Percentiles rank a stretch among this genome's conserved stretches.
Evolutionary conservation across 1,140 invertebrate species (phyloP).

Genomic region (Drosophila navojoa): DNA sequence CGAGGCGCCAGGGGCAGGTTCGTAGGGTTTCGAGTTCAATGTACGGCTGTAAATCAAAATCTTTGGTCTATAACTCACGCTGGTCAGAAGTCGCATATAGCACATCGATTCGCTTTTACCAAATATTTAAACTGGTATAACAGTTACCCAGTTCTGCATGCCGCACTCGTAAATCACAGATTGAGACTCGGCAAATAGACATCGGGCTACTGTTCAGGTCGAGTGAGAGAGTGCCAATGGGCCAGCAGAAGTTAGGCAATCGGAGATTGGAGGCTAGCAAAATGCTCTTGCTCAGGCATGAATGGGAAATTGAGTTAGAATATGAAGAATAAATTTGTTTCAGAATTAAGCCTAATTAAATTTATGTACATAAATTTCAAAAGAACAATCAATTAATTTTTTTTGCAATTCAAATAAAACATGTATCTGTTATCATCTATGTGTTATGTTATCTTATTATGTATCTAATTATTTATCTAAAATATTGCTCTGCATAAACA

Average conservation of each 20-base stretch:
- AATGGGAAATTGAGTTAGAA: not conserved
- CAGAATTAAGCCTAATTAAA: no score
- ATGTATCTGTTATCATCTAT: no score
- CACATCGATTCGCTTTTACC: constrained; percentile 62
- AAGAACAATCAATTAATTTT: no score
- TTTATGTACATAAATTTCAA: no score
- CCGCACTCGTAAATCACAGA: constrained; percentile 67
- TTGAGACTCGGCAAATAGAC: constrained; percentile 19
- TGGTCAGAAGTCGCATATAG: constrained; percentile 38
- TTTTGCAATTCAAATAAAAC: no score
- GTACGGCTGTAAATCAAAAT: constrained; percentile 65
- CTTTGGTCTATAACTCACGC: constrained; percentile 66
- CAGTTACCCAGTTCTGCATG: constrained; percentile 72
- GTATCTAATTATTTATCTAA: no score
- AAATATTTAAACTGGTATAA: constrained; percentile 65
- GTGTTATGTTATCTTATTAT: no score
- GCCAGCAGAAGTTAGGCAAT: not conserved
- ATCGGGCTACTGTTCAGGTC: not conserved
- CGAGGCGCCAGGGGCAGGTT: constrained; percentile 14
- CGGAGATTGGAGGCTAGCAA: constrained; percentile 3
- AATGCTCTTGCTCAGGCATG: constrained; percentile 2
- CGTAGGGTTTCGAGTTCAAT: constrained; percentile 40
- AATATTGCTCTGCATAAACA: no score
- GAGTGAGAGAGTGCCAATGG: not conserved
- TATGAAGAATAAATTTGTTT: no score